phyloP scores from a whole-genome alignment of 2,113 vertebrate genomes.

The Isurus oxyrinchus region DNA sequence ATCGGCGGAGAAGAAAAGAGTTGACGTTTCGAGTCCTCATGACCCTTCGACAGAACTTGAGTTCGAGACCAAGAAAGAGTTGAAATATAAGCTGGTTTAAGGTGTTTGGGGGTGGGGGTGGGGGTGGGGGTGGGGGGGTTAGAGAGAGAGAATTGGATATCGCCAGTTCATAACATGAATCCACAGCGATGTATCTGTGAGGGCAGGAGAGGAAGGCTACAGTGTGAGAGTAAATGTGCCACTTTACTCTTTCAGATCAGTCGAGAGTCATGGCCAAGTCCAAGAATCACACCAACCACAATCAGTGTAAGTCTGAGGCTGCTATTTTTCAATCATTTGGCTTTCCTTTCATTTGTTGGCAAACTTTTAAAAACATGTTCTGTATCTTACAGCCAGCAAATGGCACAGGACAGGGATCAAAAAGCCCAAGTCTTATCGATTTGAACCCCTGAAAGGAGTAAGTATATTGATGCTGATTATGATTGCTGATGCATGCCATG shows the following conservation, averaged over 20 bases:
- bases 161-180: no score
- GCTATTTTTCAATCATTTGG: neutral
- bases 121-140: no score
- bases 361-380: neutral
- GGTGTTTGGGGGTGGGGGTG: no score
- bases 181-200: neutral
- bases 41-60: no score
- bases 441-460: constrained; percentile 91
- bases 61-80: no score
- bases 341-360: neutral
- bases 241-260: neutral
- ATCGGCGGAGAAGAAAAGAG: no score
- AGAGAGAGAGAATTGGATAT: no score
- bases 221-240: neutral
- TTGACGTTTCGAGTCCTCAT: no score
- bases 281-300: constrained; percentile 97
- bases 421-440: constrained; percentile 80
- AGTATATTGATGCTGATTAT: constrained; percentile 46
- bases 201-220: neutral
- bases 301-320: constrained; percentile 77
- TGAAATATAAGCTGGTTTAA: no score
- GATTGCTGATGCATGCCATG: neutral
- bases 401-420: constrained; percentile 97
- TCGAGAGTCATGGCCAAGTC: constrained; percentile 82
- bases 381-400: constrained; percentile 72